These are phyloP conservation scores for Venusia cambrica DNA, from an alignment of 2,888 invertebrate species.

Conservation along the genomic window DNA sequence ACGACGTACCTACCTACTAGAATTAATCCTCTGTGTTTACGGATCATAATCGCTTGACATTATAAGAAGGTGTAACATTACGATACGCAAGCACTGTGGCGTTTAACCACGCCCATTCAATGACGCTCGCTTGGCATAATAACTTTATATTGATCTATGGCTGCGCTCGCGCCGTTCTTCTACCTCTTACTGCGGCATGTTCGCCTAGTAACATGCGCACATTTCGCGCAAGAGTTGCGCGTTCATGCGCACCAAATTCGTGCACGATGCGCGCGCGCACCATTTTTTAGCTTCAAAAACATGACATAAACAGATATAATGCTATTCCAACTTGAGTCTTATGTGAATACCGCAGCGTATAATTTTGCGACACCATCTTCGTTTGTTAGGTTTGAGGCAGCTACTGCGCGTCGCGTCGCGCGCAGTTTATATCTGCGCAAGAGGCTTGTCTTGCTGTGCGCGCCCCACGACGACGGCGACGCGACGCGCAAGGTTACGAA, in stretches of 20 bases:
- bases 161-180: slow-evolving; percentile 7
- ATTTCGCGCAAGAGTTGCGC: slow-evolving; percentile 75
- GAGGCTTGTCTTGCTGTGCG: too few species aligned
- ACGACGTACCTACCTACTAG: too few species aligned
- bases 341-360: background rate
- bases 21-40: too few species aligned
- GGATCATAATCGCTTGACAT: slow-evolving; percentile 19
- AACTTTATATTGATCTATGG: too few species aligned
- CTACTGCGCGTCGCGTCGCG: too few species aligned
- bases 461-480: too few species aligned
- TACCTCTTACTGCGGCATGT: slow-evolving; percentile 37
- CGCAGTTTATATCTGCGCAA: too few species aligned
- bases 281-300: slow-evolving; percentile 19
- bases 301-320: slow-evolving; percentile 4
- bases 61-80: slow-evolving; percentile 13
- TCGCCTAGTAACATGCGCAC: slow-evolving; percentile 73
- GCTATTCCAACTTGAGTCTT: background rate
- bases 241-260: slow-evolving; percentile 62
- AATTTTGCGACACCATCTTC: slow-evolving; percentile 10
- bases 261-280: slow-evolving; percentile 61
- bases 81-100: slow-evolving; percentile 32
- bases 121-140: too few species aligned
- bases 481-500: too few species aligned
- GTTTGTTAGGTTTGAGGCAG: too few species aligned
- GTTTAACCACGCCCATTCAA: slow-evolving; percentile 17